A percentile compares a stretch with the other conserved stretches of the same genome.
Evolutionary conservation across 1,140 invertebrate genomes (phyloP).

Genomic region (Cydia pomonella): DNA sequence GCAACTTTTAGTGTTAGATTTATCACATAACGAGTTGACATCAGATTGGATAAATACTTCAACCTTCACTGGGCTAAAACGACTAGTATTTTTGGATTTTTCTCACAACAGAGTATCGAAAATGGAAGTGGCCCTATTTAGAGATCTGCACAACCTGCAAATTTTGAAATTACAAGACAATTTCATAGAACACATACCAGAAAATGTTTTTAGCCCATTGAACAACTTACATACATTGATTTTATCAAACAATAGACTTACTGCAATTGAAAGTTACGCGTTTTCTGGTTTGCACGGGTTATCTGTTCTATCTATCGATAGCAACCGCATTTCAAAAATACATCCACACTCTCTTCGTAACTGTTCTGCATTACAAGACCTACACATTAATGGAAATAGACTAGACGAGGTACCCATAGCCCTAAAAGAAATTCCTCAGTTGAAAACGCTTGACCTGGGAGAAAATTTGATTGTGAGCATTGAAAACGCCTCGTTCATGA

Average conservation of each 20-base stretch:
- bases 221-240: conserved; percentile 92
- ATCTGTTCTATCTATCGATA: conserved; percentile 90
- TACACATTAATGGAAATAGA: conserved; percentile 94
- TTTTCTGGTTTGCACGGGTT: conserved; percentile 90
- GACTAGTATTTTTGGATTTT: conserved; percentile 90
- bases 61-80: conserved; percentile 91
- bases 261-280: conserved; percentile 87
- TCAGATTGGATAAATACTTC: conserved; percentile 93
- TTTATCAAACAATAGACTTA: conserved; percentile 92
- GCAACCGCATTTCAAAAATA: conserved; percentile 89
- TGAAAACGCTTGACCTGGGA: conserved; percentile 93
- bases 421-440: conserved; percentile 88
- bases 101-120: conserved; percentile 90
- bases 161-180: conserved; percentile 92
- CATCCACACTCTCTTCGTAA: conserved; percentile 91
- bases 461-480: conserved; percentile 93
- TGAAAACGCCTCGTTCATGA: conserved; percentile 89
- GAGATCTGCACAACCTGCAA: conserved; percentile 90
- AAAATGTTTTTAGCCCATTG: conserved; percentile 90
- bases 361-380: conserved; percentile 90
- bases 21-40: conserved; percentile 92
- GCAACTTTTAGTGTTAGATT: conserved; percentile 90
- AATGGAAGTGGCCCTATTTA: conserved; percentile 89
- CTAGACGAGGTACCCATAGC: conserved; percentile 91
- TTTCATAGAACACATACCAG: conserved; percentile 88